Conservation (phyloP, 2,888 invertebrate genomes). For the Pyralis farinalis region DNA sequence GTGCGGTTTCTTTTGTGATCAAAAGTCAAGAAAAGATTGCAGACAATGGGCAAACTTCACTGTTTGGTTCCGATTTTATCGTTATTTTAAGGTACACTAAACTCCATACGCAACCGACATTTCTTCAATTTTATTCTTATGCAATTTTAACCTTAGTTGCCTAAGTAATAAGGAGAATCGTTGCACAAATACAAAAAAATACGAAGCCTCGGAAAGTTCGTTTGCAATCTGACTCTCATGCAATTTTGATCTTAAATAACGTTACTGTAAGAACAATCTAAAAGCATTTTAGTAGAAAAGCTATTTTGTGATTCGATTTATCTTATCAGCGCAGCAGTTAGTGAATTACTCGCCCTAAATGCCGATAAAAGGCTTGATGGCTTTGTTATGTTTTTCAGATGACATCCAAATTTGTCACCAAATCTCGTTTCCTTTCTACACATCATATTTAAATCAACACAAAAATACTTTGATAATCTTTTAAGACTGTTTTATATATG, state of each 20-base stretch:
- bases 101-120: conserved; percentile 14
- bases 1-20: conserved; percentile 66
- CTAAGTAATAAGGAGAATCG: conserved; percentile 10
- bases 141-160: conserved; percentile 21
- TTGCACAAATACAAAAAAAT: conserved; percentile 5
- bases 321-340: conserved; percentile 41
- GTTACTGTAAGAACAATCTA: too few species aligned
- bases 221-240: too few species aligned
- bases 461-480: too few species aligned
- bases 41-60: conserved; percentile 57
- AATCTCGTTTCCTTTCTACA: conserved; percentile 5
- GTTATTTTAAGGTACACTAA: conserved; percentile 44
- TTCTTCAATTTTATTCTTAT: conserved; percentile 1
- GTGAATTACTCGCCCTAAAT: conserved; percentile 54
- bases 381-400: conserved; percentile 43
- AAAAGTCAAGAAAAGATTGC: conserved; percentile 56
- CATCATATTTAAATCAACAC: too few species aligned
- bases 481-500: too few species aligned
- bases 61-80: conserved; percentile 65
- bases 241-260: too few species aligned
- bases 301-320: conserved; percentile 17
- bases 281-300: too few species aligned
- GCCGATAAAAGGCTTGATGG: conserved; percentile 50
- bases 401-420: conserved; percentile 12
- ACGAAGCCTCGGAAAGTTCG: too few species aligned